Conservation (phyloP, 2,888 invertebrate genomes). For the Cheilosia impressa region DNA sequence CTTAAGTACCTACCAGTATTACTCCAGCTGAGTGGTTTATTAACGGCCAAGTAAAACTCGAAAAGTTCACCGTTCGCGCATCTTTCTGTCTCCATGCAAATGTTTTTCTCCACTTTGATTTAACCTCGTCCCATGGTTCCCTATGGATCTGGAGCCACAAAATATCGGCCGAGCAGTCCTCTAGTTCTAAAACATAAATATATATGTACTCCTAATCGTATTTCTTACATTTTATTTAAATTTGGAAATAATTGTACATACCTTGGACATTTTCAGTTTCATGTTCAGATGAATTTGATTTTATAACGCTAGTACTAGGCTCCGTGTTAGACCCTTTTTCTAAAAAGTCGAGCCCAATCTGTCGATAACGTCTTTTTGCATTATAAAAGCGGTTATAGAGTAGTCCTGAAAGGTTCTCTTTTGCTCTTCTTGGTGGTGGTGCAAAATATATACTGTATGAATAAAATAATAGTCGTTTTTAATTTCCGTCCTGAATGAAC, state of each 20-base stretch:
- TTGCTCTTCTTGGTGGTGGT: no score
- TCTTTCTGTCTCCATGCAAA: neutral
- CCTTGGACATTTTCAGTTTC: neutral
- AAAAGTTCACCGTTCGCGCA: neutral
- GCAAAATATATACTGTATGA: no score
- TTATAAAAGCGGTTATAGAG: no score
- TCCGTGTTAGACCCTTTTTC: neutral
- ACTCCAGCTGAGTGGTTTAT: slow-evolving; percentile 10
- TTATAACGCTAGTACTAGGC: neutral
- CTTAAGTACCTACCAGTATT: neutral
- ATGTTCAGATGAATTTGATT: neutral
- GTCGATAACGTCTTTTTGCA: neutral
- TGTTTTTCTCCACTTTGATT: neutral
- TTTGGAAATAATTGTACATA: neutral
- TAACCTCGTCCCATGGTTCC: neutral
- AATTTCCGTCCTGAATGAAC: no score
- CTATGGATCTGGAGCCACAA: neutral
- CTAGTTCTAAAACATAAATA: neutral
- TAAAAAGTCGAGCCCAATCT: neutral
- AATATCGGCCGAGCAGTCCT: neutral
- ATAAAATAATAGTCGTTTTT: no score
- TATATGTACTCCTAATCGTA: neutral
- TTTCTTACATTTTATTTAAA: neutral
- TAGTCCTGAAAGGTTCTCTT: no score
- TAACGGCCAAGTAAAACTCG: neutral